These are phyloP conservation scores for Achatina immaculata DNA, from an alignment of 1,140 invertebrate species.

Conservation along the genomic window DNA sequence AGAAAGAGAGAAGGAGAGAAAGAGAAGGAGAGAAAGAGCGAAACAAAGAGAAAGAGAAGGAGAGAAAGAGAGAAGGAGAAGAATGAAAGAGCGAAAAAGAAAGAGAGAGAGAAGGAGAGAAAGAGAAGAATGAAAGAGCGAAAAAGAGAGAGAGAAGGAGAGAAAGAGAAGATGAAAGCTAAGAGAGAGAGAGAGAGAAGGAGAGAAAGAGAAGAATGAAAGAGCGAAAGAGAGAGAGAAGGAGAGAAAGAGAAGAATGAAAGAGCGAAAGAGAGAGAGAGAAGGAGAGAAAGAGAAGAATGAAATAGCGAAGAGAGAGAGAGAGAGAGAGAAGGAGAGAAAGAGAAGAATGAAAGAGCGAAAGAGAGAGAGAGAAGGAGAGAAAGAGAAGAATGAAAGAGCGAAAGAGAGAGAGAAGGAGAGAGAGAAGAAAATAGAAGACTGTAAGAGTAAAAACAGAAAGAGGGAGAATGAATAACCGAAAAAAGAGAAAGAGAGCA, in stretches of 20 bases:
- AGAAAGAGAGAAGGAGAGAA: slow-evolving; percentile 1
- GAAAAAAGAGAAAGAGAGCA: too few relatives aligned
- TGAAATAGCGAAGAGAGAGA: neutral
- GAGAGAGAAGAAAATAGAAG: too few relatives aligned
- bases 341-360: neutral
- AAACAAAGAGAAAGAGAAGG: neutral
- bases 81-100: neutral
- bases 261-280: neutral
- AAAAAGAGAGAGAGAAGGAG: slow-evolving; percentile 1
- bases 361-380: slow-evolving; percentile 1
- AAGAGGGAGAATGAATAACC: too few relatives aligned
- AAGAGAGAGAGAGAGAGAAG: neutral
- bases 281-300: neutral
- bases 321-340: neutral
- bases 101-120: neutral
- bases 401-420: neutral
- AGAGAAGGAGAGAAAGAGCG: neutral
- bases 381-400: neutral
- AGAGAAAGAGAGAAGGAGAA: neutral
- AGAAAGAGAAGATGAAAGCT: neutral
- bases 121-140: neutral
- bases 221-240: too few relatives aligned
- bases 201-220: too few relatives aligned
- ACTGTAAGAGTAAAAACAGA: too few relatives aligned
- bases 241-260: neutral